Base-by-base conservation (phyloP, 2,113 vertebrate genomes). In the Onychostoma macrolepis region DNA sequence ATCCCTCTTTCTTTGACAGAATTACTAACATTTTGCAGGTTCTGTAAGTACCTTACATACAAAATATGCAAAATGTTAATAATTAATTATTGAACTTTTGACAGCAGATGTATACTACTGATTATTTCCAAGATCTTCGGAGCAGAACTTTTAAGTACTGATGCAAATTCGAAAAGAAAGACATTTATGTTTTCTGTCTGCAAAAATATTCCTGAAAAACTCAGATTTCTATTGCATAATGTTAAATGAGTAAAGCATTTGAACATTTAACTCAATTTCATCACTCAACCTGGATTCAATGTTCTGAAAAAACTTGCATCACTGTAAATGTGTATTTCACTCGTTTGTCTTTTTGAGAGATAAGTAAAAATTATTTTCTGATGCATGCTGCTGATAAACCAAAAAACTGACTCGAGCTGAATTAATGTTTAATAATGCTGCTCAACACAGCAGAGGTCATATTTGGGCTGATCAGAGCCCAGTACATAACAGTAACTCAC, bases 401-500 rank as follows among this genome's bases (percentile, higher is more conserved):
- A 38, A 7, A 38, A 36, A 36, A 36, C 33, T 36, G 33, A 36
- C 33, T 36, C 33, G 33, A 36, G 33, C 33, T 36, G 33, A 36
- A 36, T 36, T 36, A 36, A 24, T 6, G 21, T 9, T 58, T 61
- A 61, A 61, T 61, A 63, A 38, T 2, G 33, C 11, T 75, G 72
- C 24, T 6, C 24, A 75, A 43, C 24, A 38, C 38, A 71, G 43
- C 15, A 53, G 82, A 56, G 67, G 71, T 45, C 41, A 48, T 45
- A 26, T 43, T 41, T 45, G 72, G 24, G 48, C 50, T 77, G 80
- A 86, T 58, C 61, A 53, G 26, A 48, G 85, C 43, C 4, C 21
- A 82, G 50, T 84, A 63, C 41, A 86, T 75, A 86, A 24, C 38
- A 15, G 88, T 74, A 78, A 75, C 87, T 86, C 74, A 84, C 56